These are phyloP conservation scores for Dermatophagoides farinae DNA, from an alignment of 1,140 invertebrate genomes.

Conservation along the genomic window DNA sequence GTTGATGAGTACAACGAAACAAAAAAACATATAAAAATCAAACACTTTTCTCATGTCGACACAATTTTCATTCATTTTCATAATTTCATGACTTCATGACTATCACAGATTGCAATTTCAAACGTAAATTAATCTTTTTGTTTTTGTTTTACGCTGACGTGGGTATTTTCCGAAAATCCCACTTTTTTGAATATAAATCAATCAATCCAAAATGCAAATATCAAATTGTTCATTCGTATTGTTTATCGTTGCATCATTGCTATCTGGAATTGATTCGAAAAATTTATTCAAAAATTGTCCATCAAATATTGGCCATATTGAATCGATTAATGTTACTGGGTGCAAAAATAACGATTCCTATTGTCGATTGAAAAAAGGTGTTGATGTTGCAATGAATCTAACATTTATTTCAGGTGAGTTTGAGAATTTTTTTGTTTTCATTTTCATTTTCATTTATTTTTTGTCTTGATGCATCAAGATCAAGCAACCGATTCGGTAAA, in stretches of 20 bases:
- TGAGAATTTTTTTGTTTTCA: background rate
- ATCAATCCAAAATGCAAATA: too few species aligned
- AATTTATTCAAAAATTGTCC: background rate
- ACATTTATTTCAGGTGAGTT: background rate
- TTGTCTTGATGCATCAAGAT: background rate
- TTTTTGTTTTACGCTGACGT: too few species aligned
- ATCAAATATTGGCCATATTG: background rate
- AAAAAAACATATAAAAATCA: too few species aligned
- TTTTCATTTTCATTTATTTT: background rate
- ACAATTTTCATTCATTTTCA: too few species aligned
- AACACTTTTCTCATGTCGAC: too few species aligned
- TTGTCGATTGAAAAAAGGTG: background rate
- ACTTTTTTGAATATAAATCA: too few species aligned
- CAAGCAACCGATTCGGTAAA: background rate
- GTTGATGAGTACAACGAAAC: too few species aligned
- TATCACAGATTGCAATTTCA: too few species aligned
- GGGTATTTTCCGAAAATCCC: too few species aligned
- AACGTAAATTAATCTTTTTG: too few species aligned
- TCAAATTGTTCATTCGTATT: background rate
- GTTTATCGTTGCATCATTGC: background rate
- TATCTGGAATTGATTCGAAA: background rate
- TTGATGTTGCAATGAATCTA: background rate
- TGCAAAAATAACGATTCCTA: background rate
- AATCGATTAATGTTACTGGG: background rate
- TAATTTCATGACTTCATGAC: too few species aligned